Base-by-base conservation (phyloP, 1,140 invertebrate species). In the Galleria mellonella region DNA sequence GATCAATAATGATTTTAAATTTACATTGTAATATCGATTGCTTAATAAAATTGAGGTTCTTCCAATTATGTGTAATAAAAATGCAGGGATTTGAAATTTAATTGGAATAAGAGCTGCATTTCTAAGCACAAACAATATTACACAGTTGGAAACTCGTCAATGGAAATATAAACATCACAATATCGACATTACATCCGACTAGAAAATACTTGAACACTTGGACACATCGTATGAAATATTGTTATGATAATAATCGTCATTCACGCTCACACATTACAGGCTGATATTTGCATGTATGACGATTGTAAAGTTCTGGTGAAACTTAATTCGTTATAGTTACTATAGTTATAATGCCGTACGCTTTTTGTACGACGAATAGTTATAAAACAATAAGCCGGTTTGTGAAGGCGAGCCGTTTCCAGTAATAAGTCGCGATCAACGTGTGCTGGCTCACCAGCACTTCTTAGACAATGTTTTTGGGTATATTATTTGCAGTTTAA, bases 401-500 rank as follows among this genome's bases (percentile, higher is more conserved):
- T 29, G 1, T 17, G 30, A 32, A 12, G 58, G 49, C 56, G 39
- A 71, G 70, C 67, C 72, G 69, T 79, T 69, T 71, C 60, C 47
- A 51, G 38, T 49, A 32, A 45, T 55, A 47, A 53, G 57, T 63
- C 61, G 60, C 54, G 56, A 60, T 65, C 59, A 66, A 67, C 51
- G 23, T 62, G 48, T 43, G 51, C 62, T 62, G 55, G 53, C 35
- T 53, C 43, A 51, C 49, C 68, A 69, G 67, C 57, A 47, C 51
- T 64, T 66, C 53, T 65, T 75, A 60, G 55, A 57, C 59, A 55
- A 58, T 69, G 58, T 69, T 76, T 60, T 66, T 72, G 61, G 57
- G 55, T 72, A 72, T 76, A 75, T 83, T 64, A 71, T 78, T 82
- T 79, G 75, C 72, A 73, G 67, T 78, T 58, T 73, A 78, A 78